These are phyloP conservation scores for Caranx melampygus DNA, from an alignment of 2,113 vertebrate species.

Conservation along the genomic window DNA sequence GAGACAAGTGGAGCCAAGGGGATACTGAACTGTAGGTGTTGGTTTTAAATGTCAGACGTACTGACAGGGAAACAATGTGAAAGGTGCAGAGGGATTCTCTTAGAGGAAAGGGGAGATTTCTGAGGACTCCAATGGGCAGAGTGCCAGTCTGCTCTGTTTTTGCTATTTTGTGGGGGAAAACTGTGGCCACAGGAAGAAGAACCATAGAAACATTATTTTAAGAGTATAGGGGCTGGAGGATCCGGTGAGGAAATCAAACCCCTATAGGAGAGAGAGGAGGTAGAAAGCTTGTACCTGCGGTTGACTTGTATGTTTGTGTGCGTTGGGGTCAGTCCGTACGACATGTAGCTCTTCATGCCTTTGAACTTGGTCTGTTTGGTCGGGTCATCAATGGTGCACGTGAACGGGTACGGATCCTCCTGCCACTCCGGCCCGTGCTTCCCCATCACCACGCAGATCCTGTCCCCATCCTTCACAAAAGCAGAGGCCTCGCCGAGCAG, in stretches of 20 bases:
- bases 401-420: constrained; percentile 93
- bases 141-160: constrained; percentile 44
- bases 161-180: constrained; percentile 28
- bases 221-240: background rate
- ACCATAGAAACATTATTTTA: constrained; percentile 13
- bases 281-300: constrained; percentile 81
- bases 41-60: background rate
- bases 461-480: constrained; percentile 93
- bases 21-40: constrained; percentile 20
- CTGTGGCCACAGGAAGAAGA: constrained; percentile 26
- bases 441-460: constrained; percentile 91
- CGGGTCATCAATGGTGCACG: constrained; percentile 95
- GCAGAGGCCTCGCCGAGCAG: constrained; percentile 92
- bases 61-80: constrained; percentile 41
- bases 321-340: constrained; percentile 94
- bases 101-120: constrained; percentile 42
- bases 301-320: constrained; percentile 92
- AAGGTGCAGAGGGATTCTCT: constrained; percentile 32
- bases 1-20: background rate
- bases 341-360: constrained; percentile 99
- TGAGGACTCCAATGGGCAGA: constrained; percentile 12
- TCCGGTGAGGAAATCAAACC: background rate
- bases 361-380: constrained; percentile 99
- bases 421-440: constrained; percentile 94
- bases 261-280: background rate